A percentile compares a stretch with the other conserved stretches of the same genome.
phyloP scores from a whole-genome alignment of 2,888 invertebrate genomes.

The Xanthia icteritia region DNA sequence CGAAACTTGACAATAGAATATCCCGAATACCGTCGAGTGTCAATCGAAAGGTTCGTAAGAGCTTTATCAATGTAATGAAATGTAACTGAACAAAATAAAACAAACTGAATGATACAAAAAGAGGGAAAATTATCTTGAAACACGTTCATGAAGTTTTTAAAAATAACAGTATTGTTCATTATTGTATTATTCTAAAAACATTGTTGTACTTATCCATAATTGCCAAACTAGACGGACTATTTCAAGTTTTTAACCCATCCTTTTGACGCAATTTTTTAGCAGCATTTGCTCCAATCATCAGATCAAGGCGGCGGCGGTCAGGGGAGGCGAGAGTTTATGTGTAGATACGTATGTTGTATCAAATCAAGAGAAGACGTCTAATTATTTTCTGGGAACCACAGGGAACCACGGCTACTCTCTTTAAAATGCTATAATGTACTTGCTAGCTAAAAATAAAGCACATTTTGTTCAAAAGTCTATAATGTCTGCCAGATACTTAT shows the following conservation, averaged over 20 bases:
- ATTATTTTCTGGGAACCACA: background rate
- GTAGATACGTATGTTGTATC: too few species aligned
- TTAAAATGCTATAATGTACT: background rate
- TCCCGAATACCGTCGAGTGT: slow-evolving; percentile 11
- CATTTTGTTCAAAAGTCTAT: slow-evolving; percentile 1
- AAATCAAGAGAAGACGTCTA: background rate
- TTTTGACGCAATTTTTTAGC: background rate
- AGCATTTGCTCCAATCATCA: background rate
- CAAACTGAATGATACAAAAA: background rate
- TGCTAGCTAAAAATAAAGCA: background rate
- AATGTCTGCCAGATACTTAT: slow-evolving; percentile 25
- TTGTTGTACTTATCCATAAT: too few species aligned
- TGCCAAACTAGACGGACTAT: background rate
- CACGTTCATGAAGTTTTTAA: background rate
- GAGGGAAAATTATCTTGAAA: background rate
- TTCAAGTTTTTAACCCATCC: background rate
- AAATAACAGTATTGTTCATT: background rate
- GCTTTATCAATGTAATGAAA: slow-evolving; percentile 23
- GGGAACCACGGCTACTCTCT: too few species aligned
- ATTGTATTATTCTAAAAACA: background rate
- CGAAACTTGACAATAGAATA: slow-evolving; percentile 45
- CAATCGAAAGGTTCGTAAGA: slow-evolving; percentile 36
- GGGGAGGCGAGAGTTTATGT: too few species aligned
- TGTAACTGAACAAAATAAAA: slow-evolving; percentile 2
- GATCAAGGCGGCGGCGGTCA: too few species aligned